These are phyloP conservation scores for Gryllus bimaculatus DNA, from an alignment of 1,140 invertebrate genomes.

Conservation along the genomic window DNA sequence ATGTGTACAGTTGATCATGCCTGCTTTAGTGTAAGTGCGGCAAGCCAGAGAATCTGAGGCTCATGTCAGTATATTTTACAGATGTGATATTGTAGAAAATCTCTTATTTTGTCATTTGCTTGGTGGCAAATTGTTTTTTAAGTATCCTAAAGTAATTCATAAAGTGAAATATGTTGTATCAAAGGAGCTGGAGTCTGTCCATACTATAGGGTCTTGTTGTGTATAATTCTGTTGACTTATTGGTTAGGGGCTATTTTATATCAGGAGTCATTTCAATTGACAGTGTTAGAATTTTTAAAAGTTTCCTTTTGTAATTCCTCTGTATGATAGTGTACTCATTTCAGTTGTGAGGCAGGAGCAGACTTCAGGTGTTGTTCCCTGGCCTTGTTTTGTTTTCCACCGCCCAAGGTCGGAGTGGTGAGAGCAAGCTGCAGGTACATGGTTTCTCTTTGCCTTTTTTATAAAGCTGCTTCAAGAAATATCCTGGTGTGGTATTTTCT, in stretches of 20 bases:
- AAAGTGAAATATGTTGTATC: background rate
- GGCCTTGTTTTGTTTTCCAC: slow-evolving; percentile 15
- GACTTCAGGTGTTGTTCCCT: slow-evolving; percentile 8
- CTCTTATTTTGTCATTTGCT: background rate
- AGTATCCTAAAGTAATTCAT: background rate
- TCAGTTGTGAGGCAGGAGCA: slow-evolving; percentile 6
- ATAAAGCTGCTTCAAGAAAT: slow-evolving; percentile 21
- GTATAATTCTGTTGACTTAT: slow-evolving; percentile 23
- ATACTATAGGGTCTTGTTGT: slow-evolving; percentile 19
- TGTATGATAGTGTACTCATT: slow-evolving; percentile 11
- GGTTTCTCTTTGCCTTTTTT: slow-evolving; percentile 23
- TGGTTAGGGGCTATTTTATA: slow-evolving; percentile 23
- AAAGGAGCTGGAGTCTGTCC: slow-evolving; percentile 5
- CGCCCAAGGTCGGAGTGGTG: slow-evolving; percentile 8
- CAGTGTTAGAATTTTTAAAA: background rate
- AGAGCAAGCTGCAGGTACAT: slow-evolving; percentile 18
- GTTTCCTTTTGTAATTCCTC: background rate
- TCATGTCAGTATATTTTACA: background rate
- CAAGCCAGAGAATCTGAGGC: background rate
- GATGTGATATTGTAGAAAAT: background rate
- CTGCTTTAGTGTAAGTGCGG: background rate
- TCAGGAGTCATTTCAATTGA: slow-evolving; percentile 11
- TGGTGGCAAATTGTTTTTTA: background rate
- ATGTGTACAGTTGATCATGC: background rate
- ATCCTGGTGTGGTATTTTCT: slow-evolving; percentile 14